Conservation (phyloP, 2,113 vertebrate genomes). For the Aldabrachelys gigantea region DNA sequence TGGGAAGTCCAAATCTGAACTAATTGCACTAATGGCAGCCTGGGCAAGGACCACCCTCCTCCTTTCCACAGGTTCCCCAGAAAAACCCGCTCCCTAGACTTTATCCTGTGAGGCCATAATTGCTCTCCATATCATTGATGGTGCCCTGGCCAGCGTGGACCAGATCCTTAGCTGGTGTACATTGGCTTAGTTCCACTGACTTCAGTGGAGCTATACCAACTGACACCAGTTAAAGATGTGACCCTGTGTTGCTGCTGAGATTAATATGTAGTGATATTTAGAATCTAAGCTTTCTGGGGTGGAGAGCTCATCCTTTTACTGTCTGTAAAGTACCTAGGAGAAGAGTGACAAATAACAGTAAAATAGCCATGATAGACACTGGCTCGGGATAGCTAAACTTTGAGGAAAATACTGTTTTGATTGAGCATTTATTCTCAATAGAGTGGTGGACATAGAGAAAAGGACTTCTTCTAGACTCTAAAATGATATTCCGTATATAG, state of each 20-base stretch:
- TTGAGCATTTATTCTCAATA: background rate
- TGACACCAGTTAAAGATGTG: background rate
- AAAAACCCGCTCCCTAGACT: background rate
- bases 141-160: background rate
- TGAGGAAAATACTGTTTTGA: background rate
- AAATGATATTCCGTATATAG: background rate
- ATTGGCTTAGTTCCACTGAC: background rate
- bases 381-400: background rate
- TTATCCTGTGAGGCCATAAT: background rate
- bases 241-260: background rate
- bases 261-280: background rate
- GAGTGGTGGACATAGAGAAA: background rate
- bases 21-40: background rate
- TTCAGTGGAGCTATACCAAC: rapidly evolving
- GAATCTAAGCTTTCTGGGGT: background rate
- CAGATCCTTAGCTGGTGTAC: background rate
- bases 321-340: background rate
- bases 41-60: background rate
- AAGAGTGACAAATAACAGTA: background rate
- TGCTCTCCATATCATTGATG: background rate
- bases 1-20: background rate
- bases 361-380: background rate
- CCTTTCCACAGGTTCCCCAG: background rate
- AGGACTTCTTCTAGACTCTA: background rate
- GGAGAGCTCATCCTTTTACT: background rate